phyloP scores from a whole-genome alignment of 2,113 vertebrate species.

The Urocitellus parryii region DNA sequence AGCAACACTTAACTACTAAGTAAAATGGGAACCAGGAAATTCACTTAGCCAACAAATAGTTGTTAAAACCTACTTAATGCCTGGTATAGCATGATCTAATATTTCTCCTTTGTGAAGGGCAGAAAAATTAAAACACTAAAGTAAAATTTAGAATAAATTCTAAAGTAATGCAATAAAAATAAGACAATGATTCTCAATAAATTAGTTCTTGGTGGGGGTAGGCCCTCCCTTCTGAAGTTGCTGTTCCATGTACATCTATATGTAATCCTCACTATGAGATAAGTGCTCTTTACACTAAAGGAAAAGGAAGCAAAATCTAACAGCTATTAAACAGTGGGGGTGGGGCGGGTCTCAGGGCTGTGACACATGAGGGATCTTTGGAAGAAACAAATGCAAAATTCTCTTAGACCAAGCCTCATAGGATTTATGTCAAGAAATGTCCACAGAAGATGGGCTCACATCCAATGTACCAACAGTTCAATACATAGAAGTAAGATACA shows the following conservation, averaged over 20 bases:
- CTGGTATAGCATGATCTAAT: not conserved
- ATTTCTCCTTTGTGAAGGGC: not conserved
- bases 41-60: not conserved
- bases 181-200: slow-evolving; percentile 13
- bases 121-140: not conserved
- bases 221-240: not conserved
- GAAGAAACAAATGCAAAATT: not conserved
- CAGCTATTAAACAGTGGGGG: not conserved
- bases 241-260: not conserved
- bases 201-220: not conserved
- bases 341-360: not conserved
- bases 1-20: not conserved
- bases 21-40: slow-evolving; percentile 6
- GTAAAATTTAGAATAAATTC: slow-evolving; percentile 41
- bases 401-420: not conserved
- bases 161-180: slow-evolving; percentile 38
- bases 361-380: not conserved
- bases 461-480: not conserved
- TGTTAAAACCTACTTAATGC: not conserved
- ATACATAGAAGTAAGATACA: not conserved
- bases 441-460: not conserved
- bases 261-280: not conserved
- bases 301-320: not conserved
- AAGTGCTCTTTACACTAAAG: not conserved
- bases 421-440: not conserved